Evolutionary conservation across 2,888 invertebrate species (phyloP), one percentile per base, ranked within the genome.

Genomic region (Caenorhabditis sinica): DNA sequence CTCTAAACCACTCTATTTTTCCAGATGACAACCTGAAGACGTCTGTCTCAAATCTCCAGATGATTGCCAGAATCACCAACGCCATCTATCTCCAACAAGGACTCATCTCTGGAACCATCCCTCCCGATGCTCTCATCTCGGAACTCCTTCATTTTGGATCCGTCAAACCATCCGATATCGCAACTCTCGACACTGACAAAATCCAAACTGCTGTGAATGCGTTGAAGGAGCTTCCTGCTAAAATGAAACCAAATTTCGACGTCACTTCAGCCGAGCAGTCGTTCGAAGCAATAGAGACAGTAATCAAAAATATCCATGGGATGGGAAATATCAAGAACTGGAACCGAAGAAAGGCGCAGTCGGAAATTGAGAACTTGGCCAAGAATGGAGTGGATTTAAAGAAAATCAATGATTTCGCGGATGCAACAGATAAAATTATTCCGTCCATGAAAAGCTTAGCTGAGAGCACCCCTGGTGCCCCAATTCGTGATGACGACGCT

Each of bases 1-100:
- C n/a, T n/a, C n/a, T n/a, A n/a, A n/a, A n/a, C n/a, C n/a, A n/a
- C n/a, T n/a, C n/a, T n/a, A n/a, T 51, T 28, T 60, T 60, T 1
- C n/a, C 60, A 60, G 60, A 30, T 25, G 60, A 60, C 60, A 33
- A n/a, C 43, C 68, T 68, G 51, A 68, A 25, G n/a, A 8, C 68
- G 9, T 30, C 68, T 13, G 25, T 53, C 8, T 9, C 28, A 17
- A 28, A 20, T 20, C 60, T 71, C n/a, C 36, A 71, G n/a, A 56
- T 13, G 36, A 0, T 71, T 8, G 40, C 71, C 28, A 20, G 71
- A 20, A 8, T 71, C 15, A 58, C 56, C 2, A 71, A 56, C 25
- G 71, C 56, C 36, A 58, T 71, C 43, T 43, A 36, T 28, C 5
- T 71, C n/a, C 71, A 58, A 40, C 36, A 36, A 11, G 71, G 40